Conservation (phyloP, 2,888 invertebrate species). For the Epistrophe eligans region DNA sequence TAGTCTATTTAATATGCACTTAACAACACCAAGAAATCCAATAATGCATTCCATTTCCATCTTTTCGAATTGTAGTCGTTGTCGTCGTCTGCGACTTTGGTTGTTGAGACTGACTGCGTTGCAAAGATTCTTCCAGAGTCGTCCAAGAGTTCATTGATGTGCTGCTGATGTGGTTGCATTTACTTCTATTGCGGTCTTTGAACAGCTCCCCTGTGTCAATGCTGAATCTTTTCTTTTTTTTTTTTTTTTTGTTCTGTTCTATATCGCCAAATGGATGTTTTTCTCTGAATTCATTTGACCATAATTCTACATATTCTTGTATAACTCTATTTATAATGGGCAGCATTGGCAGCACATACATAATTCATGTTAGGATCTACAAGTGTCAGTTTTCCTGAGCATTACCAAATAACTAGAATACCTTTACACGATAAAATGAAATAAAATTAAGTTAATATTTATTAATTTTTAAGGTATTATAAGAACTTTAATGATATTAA, state of each 20-base stretch:
- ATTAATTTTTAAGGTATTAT: no score
- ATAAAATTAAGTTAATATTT: no score
- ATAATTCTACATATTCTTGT: conserved; percentile 73
- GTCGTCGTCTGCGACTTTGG: conserved; percentile 3
- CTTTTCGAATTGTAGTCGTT: conserved; percentile 39
- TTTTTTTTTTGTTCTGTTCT: conserved; percentile 53
- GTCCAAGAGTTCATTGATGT: conserved; percentile 16
- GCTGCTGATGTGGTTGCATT: not conserved
- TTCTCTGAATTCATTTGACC: conserved; percentile 73
- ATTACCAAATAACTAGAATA: not conserved
- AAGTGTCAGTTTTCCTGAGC: conserved; percentile 43
- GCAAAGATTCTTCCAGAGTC: not conserved
- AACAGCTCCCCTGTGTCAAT: conserved; percentile 7
- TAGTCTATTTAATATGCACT: conserved; percentile 76
- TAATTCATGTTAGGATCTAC: conserved; percentile 54
- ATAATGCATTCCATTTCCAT: conserved; percentile 76
- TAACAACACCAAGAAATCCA: conserved; percentile 76
- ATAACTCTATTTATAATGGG: conserved; percentile 72
- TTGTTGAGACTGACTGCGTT: conserved; percentile 1
- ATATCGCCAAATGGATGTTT: conserved; percentile 60
- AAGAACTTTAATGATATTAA: no score
- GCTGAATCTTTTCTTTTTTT: conserved; percentile 23
- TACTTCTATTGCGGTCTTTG: conserved; percentile 23
- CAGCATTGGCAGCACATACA: conserved; percentile 50
- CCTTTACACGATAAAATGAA: not conserved